Conservation (phyloP, 1,140 invertebrate genomes). For the Harpegnathos saltator region DNA sequence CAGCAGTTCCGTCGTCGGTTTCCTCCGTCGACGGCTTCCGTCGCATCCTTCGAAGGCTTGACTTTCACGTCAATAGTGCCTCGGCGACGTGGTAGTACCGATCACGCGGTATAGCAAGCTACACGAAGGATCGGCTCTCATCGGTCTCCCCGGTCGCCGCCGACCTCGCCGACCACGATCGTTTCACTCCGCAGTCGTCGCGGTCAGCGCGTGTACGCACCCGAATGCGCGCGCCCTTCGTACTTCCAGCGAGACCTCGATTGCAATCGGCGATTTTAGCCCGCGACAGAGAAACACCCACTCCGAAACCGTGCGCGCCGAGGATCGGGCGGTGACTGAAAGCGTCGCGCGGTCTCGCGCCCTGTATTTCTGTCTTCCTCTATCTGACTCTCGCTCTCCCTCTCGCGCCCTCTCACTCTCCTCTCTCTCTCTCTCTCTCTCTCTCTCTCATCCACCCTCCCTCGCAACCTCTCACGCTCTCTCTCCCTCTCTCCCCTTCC, state of each 20-base stretch:
- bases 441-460: conserved; percentile 21
- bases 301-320: conserved; percentile 82
- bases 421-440: conserved; percentile 30
- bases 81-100: background rate
- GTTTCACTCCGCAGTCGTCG: background rate
- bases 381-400: conserved; percentile 46
- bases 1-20: background rate
- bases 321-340: conserved; percentile 85
- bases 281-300: conserved; percentile 66
- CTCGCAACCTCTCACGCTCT: conserved; percentile 26
- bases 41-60: background rate
- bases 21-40: background rate
- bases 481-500: background rate
- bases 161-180: background rate
- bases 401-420: conserved; percentile 7
- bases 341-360: conserved; percentile 73
- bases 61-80: background rate
- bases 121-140: no score
- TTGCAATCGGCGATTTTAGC: conserved; percentile 50
- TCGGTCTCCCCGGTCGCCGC: no score
- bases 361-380: conserved; percentile 62
- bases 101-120: no score
- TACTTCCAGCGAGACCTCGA: conserved; percentile 14
- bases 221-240: conserved; percentile 1
- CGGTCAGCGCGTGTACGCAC: background rate